Base-by-base conservation (phyloP, 2,888 invertebrate species). In the Pseudeuparius sepicola region DNA sequence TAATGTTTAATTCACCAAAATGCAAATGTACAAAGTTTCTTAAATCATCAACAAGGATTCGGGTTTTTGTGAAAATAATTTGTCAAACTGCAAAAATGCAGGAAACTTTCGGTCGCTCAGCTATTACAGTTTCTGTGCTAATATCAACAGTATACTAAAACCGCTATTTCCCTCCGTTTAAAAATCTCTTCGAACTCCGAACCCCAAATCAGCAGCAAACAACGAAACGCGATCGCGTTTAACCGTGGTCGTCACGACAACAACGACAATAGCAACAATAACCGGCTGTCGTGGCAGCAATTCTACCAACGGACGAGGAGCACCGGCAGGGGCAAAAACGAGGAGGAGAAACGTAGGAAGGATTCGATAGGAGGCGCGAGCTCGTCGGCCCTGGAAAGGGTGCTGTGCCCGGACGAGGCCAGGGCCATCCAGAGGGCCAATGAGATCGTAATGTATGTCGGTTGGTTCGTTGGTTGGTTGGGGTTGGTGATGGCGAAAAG, bases 401-500 rank as follows among this genome's bases (percentile, higher is more conserved):
- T 68, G 41, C 62, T 73, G 63, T 68, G 67, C 59, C 74, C 78
- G 57, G 78, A 80, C 63, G 81, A 81, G 65, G 77, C 79, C 52
- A 78, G 79, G 62, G 84, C 82, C 54, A 78, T 84, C 74, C 82
- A 83, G 67, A 76, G 80, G 63, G 84, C 84, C 63, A 82, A 80
- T 71, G 83, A 83, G 66, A 85, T 85, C 64, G 83, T 85, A 64
- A 82, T 83, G 85, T 85, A 84, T 71, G 84, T 74, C 37, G 23
- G 32, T 39, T 12, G 16, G 29, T 9, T 14, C 3, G 10, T 2
- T 16, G 25, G 26, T 31, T 24, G 32, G 27, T 26, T 15, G 2
- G 15, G 5, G 2, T 29, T 29, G 29, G 31, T 23, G 31, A 16
- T 17, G 37, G 37, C 27, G 26, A 12, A 25, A 25, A 6, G 25